Evolutionary conservation across 2,888 invertebrate species (phyloP).

Genomic region (Orthosia cruda): DNA sequence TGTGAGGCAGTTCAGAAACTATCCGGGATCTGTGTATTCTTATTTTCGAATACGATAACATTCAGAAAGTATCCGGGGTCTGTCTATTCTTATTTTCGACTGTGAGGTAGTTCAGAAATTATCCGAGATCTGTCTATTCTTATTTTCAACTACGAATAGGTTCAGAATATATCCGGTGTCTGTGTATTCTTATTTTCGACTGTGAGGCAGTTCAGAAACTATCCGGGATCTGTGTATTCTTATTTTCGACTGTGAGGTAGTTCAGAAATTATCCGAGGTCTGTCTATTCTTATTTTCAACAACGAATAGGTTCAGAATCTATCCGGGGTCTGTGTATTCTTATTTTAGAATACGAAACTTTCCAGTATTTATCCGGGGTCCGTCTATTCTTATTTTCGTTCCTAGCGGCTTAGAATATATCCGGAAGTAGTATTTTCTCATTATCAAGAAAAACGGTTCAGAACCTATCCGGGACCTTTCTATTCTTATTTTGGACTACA

Average conservation of each 20-base stretch:
- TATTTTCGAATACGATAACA: not conserved
- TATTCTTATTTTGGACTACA: not conserved
- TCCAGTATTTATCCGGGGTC: no score
- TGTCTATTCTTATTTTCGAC: not conserved
- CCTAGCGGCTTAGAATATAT: no score
- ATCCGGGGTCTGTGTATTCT: no score
- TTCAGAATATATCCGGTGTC: not conserved
- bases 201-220: no score
- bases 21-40: not conserved
- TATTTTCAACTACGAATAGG: no score
- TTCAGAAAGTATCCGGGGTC: not conserved
- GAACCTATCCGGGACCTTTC: not conserved
- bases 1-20: not conserved
- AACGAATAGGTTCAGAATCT: no score
- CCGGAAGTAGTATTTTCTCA: not conserved
- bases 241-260: no score
- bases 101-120: rapidly evolving
- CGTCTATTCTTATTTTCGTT: no score
- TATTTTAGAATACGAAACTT: no score
- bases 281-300: not conserved
- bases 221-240: not conserved
- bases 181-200: not conserved
- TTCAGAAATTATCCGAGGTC: no score
- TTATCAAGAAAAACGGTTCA: not conserved
- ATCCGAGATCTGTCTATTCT: no score